Percentiles rank a stretch among this genome's conserved stretches.
Conservation (phyloP, 1,140 invertebrate genomes). For the Nilaparvata lugens region DNA sequence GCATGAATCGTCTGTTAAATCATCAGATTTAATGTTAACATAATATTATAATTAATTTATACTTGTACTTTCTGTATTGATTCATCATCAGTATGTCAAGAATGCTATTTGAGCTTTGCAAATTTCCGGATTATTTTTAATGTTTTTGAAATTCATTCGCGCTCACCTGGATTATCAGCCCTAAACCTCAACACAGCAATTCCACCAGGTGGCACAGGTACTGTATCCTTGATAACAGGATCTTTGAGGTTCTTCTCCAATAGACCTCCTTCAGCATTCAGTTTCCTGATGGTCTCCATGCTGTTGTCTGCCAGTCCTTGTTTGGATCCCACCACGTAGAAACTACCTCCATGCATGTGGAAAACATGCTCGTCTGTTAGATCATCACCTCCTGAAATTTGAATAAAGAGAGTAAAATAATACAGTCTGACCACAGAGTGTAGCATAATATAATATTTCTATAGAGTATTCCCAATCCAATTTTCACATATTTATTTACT, state of each 20-base stretch:
- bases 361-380: constrained; percentile 52
- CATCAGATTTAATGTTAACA: no score
- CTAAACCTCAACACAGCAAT: constrained; percentile 59
- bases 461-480: no score
- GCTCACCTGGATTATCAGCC: constrained; percentile 60
- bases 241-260: constrained; percentile 47
- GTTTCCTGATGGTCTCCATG: constrained; percentile 38
- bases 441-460: no score
- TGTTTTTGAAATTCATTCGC: no score
- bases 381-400: constrained; percentile 43
- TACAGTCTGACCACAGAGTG: no score
- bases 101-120: no score
- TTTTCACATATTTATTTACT: no score
- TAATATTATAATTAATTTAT: no score
- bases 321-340: constrained; percentile 33
- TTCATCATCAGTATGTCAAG: no score
- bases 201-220: constrained; percentile 56
- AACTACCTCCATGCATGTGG: constrained; percentile 66
- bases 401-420: no score
- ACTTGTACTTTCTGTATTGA: no score
- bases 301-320: constrained; percentile 20
- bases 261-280: constrained; percentile 44
- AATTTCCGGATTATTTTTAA: no score
- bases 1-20: constrained; percentile 47
- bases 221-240: constrained; percentile 58